Conservation (phyloP, 2,113 vertebrate species). For the Drymodes brunneopygia region DNA sequence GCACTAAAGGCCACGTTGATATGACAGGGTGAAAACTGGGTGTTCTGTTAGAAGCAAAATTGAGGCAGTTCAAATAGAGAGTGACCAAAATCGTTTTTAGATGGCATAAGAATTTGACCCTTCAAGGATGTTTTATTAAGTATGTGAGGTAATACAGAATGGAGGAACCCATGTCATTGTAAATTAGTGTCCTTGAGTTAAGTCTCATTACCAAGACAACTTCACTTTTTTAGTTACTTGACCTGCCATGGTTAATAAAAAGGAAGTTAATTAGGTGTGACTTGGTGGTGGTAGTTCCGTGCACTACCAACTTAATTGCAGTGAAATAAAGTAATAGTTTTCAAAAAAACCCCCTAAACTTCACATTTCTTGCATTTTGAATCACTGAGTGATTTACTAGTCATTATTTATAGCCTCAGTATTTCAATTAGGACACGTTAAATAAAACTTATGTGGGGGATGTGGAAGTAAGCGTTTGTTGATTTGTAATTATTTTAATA, state of each 20-base stretch:
- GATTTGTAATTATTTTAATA: not conserved
- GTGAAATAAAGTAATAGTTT: not conserved
- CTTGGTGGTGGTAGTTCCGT: conserved; percentile 50
- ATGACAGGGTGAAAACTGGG: conserved; percentile 49
- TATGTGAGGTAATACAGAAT: conserved; percentile 37
- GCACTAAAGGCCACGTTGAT: conserved; percentile 13
- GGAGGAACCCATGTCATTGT: conserved; percentile 37
- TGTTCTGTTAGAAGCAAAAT: not conserved
- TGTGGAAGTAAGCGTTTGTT: not conserved
- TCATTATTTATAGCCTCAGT: not conserved
- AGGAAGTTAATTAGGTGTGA: conserved; percentile 67
- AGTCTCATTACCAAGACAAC: conserved; percentile 48
- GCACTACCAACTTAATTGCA: conserved; percentile 44
- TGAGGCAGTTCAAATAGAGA: not conserved
- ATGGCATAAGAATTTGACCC: conserved; percentile 53
- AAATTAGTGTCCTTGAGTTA: conserved; percentile 55
- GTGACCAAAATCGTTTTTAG: conserved; percentile 33
- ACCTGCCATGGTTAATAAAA: conserved; percentile 60
- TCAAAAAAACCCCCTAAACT: not conserved
- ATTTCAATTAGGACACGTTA: not conserved
- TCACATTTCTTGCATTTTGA: not conserved
- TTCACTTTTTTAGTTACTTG: conserved; percentile 53
- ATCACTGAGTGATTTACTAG: not conserved
- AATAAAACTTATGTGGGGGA: not conserved
- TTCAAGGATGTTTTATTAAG: conserved; percentile 33